Conservation (phyloP, 2,113 vertebrate genomes). For the Rhynchomys soricoides region DNA sequence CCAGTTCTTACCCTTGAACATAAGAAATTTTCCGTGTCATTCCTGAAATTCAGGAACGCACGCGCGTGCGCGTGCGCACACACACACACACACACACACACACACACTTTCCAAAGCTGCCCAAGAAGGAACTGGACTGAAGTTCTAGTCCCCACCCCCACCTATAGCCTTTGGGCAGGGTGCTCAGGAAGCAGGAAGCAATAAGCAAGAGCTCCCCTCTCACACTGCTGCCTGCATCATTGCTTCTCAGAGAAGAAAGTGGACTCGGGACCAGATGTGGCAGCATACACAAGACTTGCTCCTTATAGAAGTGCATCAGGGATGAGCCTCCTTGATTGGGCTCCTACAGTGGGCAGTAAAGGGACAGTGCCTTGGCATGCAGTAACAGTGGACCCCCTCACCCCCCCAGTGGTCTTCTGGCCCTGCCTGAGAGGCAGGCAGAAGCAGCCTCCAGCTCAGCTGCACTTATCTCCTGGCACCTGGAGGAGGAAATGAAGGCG, state of each 20-base stretch:
- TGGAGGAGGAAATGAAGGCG: constrained; percentile 59
- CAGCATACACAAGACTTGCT: not conserved
- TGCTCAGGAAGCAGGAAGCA: not conserved
- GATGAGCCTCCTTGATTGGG: not conserved
- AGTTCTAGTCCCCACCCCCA: not conserved
- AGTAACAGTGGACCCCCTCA: not conserved
- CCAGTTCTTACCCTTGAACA: not conserved
- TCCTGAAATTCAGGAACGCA: not conserved
- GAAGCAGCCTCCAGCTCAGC: not conserved
- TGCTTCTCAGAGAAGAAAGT: not conserved
- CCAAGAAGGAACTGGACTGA: not conserved
- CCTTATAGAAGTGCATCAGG: not conserved
- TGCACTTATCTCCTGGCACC: constrained; percentile 49
- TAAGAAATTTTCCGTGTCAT: not conserved
- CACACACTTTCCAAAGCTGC: not conserved
- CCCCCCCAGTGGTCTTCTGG: not conserved
- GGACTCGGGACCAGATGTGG: not conserved
- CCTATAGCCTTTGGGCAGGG: not conserved
- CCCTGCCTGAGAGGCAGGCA: not conserved
- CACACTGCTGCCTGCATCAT: not conserved
- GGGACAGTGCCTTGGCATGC: not conserved
- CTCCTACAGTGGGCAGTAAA: not conserved
- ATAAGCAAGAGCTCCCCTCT: no score
- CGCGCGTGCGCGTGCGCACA: no score
- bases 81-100: no score